phyloP scores from a whole-genome alignment of 1,140 invertebrate species.

The Drosophila pachea region DNA sequence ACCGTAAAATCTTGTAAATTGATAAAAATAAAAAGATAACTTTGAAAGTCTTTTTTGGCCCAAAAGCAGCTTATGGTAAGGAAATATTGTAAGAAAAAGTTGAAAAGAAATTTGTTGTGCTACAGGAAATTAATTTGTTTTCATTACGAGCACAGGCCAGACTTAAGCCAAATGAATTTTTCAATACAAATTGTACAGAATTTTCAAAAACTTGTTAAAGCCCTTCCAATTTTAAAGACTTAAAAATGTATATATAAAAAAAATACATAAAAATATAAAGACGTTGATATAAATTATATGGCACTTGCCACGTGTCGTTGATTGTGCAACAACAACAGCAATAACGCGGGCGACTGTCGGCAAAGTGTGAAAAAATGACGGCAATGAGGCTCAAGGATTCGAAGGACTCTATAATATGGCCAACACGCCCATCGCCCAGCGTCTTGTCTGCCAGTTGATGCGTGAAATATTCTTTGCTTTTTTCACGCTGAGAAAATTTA shows the following conservation, averaged over 20 bases:
- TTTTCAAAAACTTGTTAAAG: constrained; percentile 32
- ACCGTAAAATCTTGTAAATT: constrained; percentile 65
- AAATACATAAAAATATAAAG: constrained; percentile 20
- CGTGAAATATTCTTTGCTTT: constrained; percentile 66
- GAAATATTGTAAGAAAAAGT: constrained; percentile 39
- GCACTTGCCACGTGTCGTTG: constrained; percentile 73
- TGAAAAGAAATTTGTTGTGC: constrained; percentile 36
- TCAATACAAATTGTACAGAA: constrained; percentile 9
- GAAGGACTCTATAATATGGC: constrained; percentile 68
- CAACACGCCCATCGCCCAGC: constrained; percentile 47
- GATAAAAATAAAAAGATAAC: constrained; percentile 40
- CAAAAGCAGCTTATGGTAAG: constrained; percentile 34
- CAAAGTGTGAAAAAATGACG: constrained; percentile 72
- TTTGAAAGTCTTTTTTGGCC: constrained; percentile 26
- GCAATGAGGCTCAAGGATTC: constrained; percentile 37
- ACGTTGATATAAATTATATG: constrained; percentile 67
- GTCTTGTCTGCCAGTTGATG: constrained; percentile 57
- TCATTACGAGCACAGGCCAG: constrained; percentile 28
- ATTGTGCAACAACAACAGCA: constrained; percentile 52
- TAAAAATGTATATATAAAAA: constrained; percentile 13
- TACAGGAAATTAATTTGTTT: constrained; percentile 59
- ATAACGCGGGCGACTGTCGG: constrained; percentile 15
- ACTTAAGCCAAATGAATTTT: constrained; percentile 59
- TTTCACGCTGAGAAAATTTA: constrained; percentile 54
- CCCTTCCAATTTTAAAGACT: constrained; percentile 43